These are phyloP conservation scores for Heteromyza rotundicornis DNA, from an alignment of 2,888 invertebrate genomes.

Conservation along the genomic window DNA sequence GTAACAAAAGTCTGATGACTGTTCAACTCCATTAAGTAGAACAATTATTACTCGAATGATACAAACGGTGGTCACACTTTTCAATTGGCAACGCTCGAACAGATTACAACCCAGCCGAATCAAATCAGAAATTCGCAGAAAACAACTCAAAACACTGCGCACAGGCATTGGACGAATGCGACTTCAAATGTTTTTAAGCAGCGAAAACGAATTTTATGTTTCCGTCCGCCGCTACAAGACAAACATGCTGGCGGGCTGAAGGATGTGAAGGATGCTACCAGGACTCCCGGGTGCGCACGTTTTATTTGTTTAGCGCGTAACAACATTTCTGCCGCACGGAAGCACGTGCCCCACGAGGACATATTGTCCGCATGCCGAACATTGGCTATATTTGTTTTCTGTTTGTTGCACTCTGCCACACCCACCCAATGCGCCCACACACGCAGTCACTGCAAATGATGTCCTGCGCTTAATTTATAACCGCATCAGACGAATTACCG, in stretches of 20 bases:
- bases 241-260: neutral
- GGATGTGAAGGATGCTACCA: too few species aligned
- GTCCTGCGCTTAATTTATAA: conserved; percentile 58
- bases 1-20: too few species aligned
- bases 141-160: neutral
- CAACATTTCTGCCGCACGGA: conserved; percentile 31
- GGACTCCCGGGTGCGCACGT: too few species aligned
- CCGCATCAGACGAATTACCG: conserved; percentile 58
- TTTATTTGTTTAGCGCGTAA: conserved; percentile 44
- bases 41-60: conserved; percentile 11
- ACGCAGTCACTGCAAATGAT: conserved; percentile 55
- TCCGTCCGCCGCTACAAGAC: neutral
- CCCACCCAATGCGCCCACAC: conserved; percentile 30
- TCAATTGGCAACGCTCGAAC: conserved; percentile 36
- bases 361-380: conserved; percentile 48
- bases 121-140: neutral
- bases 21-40: too few species aligned
- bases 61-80: conserved; percentile 38
- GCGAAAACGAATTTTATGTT: neutral
- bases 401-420: conserved; percentile 21
- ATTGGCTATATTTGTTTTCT: conserved; percentile 40
- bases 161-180: neutral
- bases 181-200: neutral
- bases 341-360: conserved; percentile 50
- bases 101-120: conserved; percentile 35